Percentiles rank a stretch among this genome's conserved stretches.
phyloP scores from a whole-genome alignment of 2,797 vertebrate species.

The Chromobotia macracanthus region DNA sequence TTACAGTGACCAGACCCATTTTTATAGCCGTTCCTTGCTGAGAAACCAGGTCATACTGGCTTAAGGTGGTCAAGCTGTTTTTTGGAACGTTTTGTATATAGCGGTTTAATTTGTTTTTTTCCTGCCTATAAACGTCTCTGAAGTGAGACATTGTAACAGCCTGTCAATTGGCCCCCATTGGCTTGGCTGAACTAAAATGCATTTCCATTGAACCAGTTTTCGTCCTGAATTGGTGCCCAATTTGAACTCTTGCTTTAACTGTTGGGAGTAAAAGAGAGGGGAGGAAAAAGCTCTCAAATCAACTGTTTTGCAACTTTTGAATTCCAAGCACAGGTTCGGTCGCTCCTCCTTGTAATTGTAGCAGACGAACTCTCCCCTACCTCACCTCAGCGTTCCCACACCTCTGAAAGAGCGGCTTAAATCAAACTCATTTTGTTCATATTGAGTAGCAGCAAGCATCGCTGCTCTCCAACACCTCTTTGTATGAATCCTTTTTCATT shows the following conservation, averaged over 20 bases:
- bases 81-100: neutral
- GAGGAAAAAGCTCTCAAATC: constrained; percentile 13
- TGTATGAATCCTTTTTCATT: constrained; percentile 57
- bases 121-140: neutral
- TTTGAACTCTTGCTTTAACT: constrained; percentile 25
- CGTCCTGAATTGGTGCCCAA: constrained; percentile 6
- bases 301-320: constrained; percentile 33
- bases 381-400: constrained; percentile 23
- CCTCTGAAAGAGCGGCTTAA: constrained; percentile 35
- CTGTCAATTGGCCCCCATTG: neutral
- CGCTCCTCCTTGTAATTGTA: constrained; percentile 40
- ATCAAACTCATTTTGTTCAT: constrained; percentile 50
- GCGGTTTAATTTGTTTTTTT: neutral
- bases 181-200: neutral
- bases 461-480: constrained; percentile 38
- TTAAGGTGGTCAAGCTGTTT: constrained; percentile 4
- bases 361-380: constrained; percentile 35
- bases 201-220: neutral
- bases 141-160: neutral
- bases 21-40: neutral
- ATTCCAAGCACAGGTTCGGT: constrained; percentile 38
- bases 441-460: constrained; percentile 39
- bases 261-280: neutral
- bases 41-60: constrained; percentile 24
- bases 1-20: constrained; percentile 10